A percentile compares a stretch with the other conserved stretches of the same genome.
Conservation (phyloP, 2,113 vertebrate species). For the Chauna torquata region DNA sequence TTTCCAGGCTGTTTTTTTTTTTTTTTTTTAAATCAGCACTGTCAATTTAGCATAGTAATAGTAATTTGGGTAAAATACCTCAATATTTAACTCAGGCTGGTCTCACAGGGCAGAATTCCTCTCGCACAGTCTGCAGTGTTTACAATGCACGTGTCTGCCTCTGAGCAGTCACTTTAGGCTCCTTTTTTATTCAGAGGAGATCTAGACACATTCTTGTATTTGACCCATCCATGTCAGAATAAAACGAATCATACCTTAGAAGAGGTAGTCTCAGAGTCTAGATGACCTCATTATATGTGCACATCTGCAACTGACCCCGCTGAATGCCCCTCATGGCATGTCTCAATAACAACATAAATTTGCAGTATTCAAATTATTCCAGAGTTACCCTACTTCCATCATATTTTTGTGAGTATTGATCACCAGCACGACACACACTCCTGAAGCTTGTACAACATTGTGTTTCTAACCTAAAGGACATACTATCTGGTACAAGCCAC, state of each 20-base stretch:
- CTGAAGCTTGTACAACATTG: background rate
- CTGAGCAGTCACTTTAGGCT: background rate
- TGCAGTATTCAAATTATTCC: background rate
- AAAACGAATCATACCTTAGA: background rate
- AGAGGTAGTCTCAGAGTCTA: background rate
- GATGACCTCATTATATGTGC: background rate
- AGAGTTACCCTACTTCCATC: background rate
- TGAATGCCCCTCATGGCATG: background rate
- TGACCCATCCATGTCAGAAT: background rate
- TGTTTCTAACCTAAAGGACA: background rate
- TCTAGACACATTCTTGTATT: background rate
- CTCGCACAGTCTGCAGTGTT: background rate
- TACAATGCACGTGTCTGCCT: background rate
- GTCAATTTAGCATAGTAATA: background rate
- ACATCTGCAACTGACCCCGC: background rate
- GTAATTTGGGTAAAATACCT: background rate
- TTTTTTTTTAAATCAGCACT: background rate
- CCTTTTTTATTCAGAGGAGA: background rate
- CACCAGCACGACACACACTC: background rate
- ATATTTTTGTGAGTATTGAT: background rate
- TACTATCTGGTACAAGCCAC: background rate
- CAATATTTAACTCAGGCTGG: background rate
- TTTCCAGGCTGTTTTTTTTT: background rate
- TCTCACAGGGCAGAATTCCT: background rate
- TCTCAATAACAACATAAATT: background rate